Conservation (phyloP, 2,888 invertebrate genomes). For the Microchrysa polita region DNA sequence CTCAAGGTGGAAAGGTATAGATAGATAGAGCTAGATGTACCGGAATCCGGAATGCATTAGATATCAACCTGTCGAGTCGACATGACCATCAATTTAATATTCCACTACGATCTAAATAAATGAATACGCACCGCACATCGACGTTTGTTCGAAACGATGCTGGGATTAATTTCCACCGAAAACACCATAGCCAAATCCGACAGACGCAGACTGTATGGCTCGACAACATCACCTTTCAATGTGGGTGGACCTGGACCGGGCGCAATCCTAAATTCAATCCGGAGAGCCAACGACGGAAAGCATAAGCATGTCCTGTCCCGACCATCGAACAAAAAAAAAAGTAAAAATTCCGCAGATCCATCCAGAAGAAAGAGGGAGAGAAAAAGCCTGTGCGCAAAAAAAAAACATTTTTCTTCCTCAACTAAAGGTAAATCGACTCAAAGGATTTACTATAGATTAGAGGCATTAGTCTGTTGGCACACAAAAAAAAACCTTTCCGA, state of each 20-base stretch:
- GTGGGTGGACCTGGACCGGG: too few relatives aligned
- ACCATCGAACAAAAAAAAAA: constrained; percentile 5
- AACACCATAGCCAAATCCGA: too few relatives aligned
- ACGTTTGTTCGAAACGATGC: too few relatives aligned
- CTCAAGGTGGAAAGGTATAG: neutral
- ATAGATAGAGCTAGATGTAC: neutral
- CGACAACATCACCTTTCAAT: too few relatives aligned
- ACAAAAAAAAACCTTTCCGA: constrained; percentile 6
- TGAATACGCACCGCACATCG: neutral
- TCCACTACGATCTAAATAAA: constrained; percentile 13
- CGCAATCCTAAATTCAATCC: too few relatives aligned
- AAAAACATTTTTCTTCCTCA: constrained; percentile 39
- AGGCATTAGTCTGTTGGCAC: constrained; percentile 27
- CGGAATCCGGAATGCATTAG: too few relatives aligned
- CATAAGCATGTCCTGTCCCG: too few relatives aligned
- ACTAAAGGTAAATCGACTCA: constrained; percentile 36
- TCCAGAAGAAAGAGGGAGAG: neutral
- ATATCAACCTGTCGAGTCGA: too few relatives aligned
- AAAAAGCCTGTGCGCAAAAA: constrained; percentile 17
- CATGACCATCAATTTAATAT: constrained; percentile 24
- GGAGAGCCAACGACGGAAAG: too few relatives aligned
- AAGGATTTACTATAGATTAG: constrained; percentile 45
- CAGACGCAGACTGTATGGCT: neutral
- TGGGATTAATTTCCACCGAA: neutral
- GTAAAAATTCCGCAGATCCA: constrained; percentile 12